Evolutionary conservation across 2,113 vertebrate species (phyloP).

Genomic region (Albula goreensis): DNA sequence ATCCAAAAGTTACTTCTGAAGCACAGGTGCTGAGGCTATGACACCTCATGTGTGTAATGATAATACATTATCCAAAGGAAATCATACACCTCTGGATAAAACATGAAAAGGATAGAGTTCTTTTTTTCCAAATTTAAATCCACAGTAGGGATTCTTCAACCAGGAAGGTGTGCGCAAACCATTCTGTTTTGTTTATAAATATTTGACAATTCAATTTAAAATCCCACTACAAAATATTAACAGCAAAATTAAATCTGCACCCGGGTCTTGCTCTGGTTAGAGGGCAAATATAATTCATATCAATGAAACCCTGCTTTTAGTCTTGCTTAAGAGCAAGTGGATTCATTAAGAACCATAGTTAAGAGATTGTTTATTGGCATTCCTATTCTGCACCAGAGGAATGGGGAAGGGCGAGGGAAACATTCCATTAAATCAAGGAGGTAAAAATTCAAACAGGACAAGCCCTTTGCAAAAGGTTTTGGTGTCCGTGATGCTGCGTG

Average conservation of each 20-base stretch:
- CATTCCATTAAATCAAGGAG: slow-evolving; percentile 20
- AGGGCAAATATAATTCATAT: background rate
- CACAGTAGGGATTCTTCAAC: background rate
- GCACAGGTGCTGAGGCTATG: background rate
- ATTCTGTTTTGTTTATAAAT: background rate
- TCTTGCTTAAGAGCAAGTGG: background rate
- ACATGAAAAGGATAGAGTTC: background rate
- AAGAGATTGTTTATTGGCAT: background rate
- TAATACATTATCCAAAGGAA: background rate
- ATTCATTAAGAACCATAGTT: background rate
- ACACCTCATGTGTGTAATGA: background rate
- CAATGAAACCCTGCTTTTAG: background rate
- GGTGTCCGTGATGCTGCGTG: background rate
- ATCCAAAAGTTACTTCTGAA: background rate
- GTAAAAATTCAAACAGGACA: slow-evolving; percentile 30
- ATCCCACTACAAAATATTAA: background rate
- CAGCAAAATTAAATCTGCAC: background rate
- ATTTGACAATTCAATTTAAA: background rate
- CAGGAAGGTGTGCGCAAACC: background rate
- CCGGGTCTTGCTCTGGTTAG: background rate
- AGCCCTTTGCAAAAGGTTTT: slow-evolving; percentile 7
- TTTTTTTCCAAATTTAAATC: background rate
- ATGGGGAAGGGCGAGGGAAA: slow-evolving; percentile 15
- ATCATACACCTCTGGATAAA: background rate
- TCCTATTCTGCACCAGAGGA: background rate